These are phyloP conservation scores for Xiphias gladius DNA, from an alignment of 2,113 vertebrate genomes.

Conservation along the genomic window DNA sequence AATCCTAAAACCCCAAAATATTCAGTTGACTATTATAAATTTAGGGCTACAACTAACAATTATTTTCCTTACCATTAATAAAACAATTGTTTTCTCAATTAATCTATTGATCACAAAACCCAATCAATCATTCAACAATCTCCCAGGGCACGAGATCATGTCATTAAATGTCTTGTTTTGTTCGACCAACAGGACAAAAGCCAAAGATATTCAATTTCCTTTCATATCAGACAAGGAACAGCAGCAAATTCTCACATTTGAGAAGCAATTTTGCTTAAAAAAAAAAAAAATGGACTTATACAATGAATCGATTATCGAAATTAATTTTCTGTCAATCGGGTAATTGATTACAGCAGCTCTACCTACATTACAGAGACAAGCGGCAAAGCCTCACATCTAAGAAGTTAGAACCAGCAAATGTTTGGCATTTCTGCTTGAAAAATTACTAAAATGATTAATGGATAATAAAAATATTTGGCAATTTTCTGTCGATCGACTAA, in stretches of 20 bases:
- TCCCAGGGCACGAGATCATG: neutral
- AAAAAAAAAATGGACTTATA: too few species aligned
- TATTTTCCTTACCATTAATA: neutral
- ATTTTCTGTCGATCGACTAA: neutral
- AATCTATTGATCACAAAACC: neutral
- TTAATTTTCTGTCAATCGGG: too few species aligned
- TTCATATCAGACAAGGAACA: too few species aligned
- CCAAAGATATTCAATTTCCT: too few species aligned
- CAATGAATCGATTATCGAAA: too few species aligned
- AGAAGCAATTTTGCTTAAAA: too few species aligned
- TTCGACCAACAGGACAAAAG: too few species aligned
- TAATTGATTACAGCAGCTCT: too few species aligned
- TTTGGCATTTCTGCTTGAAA: neutral
- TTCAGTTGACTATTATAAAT: too few species aligned
- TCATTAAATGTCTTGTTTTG: too few species aligned
- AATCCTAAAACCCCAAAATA: too few species aligned
- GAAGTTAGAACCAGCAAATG: neutral
- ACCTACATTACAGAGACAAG: neutral
- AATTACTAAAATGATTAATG: neutral
- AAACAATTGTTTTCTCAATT: neutral
- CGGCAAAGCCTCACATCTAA: neutral
- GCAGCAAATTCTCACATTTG: neutral
- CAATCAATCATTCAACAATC: neutral
- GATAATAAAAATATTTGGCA: neutral
- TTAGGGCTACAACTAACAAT: too few species aligned